These are phyloP conservation scores for Eremophila alpestris DNA, from an alignment of 2,797 vertebrate genomes.

Conservation along the genomic window DNA sequence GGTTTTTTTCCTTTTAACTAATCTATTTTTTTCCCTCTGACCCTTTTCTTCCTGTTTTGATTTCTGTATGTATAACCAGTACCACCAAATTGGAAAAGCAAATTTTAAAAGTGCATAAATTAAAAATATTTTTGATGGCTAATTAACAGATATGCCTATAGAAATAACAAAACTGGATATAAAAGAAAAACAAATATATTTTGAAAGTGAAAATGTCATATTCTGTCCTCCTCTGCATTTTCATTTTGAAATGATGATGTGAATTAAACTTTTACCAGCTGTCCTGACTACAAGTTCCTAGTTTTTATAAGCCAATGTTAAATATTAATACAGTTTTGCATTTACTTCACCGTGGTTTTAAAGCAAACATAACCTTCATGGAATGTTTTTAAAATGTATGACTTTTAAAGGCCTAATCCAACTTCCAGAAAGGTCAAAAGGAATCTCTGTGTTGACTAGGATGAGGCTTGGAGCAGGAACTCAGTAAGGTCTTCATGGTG, in stretches of 20 bases:
- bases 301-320: constrained; percentile 35
- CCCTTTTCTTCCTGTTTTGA: neutral
- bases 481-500: neutral
- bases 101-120: neutral
- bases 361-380: constrained; percentile 26
- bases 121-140: neutral
- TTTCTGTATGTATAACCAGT: neutral
- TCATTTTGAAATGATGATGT: constrained; percentile 26
- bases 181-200: neutral
- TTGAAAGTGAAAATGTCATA: neutral
- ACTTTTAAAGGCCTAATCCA: constrained; percentile 9
- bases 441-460: constrained; percentile 4
- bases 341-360: constrained; percentile 39
- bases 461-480: neutral
- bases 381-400: constrained; percentile 54
- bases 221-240: neutral
- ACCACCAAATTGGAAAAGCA: neutral
- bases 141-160: neutral
- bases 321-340: constrained; percentile 54
- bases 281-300: neutral
- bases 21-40: neutral
- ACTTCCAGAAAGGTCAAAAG: constrained; percentile 32
- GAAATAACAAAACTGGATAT: neutral
- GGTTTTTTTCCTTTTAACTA: neutral
- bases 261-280: constrained; percentile 46